Conservation (phyloP, 64 coral and sea anemone genomes). For the Montipora cactus region DNA sequence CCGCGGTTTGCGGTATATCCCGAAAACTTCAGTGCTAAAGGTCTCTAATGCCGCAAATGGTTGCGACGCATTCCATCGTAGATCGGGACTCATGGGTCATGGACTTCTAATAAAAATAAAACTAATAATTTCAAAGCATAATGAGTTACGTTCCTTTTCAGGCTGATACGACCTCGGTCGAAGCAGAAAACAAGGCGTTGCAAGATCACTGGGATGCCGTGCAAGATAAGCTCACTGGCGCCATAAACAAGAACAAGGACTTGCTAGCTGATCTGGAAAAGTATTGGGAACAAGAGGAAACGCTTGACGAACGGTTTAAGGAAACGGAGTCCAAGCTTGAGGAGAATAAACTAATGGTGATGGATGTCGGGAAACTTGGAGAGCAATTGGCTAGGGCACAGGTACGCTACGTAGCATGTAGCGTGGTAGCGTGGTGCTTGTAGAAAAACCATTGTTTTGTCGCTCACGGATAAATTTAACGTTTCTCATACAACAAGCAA, state of each 20-base stretch:
- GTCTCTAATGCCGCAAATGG: no score
- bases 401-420: conserved; percentile 29
- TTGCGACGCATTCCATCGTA: no score
- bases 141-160: not conserved
- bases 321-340: conserved; percentile 61
- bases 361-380: conserved; percentile 82
- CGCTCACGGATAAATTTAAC: no score
- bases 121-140: not conserved
- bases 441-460: no score
- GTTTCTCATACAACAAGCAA: no score
- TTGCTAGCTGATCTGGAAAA: conserved; percentile 68
- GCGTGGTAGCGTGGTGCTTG: no score
- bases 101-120: no score
- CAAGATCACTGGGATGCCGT: conserved; percentile 59
- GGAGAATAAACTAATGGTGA: conserved; percentile 69
- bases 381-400: conserved; percentile 87
- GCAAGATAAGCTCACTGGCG: conserved; percentile 47
- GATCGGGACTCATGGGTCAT: no score
- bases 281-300: conserved; percentile 74
- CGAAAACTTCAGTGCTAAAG: no score
- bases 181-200: conserved; percentile 68
- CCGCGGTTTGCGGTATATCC: no score
- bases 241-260: conserved; percentile 60
- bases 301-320: conserved; percentile 66
- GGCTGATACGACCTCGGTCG: conserved; percentile 67